phyloP scores from a whole-genome alignment of 2,113 vertebrate genomes.

The Burhinus oedicnemus region DNA sequence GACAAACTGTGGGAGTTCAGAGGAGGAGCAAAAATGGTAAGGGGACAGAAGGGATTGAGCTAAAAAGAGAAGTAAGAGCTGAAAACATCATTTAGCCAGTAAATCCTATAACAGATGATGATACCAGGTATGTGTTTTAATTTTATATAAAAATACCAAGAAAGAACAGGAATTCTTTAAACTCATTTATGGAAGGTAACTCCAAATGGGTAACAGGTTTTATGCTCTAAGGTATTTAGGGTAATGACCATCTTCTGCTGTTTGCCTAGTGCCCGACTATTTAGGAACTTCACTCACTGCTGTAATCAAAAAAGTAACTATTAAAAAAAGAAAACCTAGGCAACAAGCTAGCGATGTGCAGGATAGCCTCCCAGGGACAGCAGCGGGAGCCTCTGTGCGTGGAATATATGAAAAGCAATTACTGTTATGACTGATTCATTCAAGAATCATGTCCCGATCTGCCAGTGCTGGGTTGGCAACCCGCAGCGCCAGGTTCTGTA shows the following conservation, averaged over 20 bases:
- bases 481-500: not conserved
- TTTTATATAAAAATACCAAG: not conserved
- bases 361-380: not conserved
- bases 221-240: not conserved
- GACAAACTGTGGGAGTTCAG: constrained; percentile 44
- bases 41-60: not conserved
- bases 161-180: not conserved
- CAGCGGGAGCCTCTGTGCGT: not conserved
- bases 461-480: fast-evolving
- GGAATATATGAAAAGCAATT: not conserved
- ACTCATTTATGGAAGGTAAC: not conserved
- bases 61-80: not conserved
- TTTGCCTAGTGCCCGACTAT: not conserved
- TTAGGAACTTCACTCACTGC: not conserved
- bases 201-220: not conserved
- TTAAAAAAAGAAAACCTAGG: not conserved
- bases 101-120: not conserved
- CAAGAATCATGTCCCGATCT: not conserved
- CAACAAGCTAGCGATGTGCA: not conserved
- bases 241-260: not conserved
- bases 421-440: not conserved
- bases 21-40: not conserved
- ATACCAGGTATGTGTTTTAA: not conserved
- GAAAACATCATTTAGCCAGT: not conserved
- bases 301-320: not conserved